Evolutionary conservation across 2,113 vertebrate species (phyloP).

Genomic region (Todiramphus saurophagus): DNA sequence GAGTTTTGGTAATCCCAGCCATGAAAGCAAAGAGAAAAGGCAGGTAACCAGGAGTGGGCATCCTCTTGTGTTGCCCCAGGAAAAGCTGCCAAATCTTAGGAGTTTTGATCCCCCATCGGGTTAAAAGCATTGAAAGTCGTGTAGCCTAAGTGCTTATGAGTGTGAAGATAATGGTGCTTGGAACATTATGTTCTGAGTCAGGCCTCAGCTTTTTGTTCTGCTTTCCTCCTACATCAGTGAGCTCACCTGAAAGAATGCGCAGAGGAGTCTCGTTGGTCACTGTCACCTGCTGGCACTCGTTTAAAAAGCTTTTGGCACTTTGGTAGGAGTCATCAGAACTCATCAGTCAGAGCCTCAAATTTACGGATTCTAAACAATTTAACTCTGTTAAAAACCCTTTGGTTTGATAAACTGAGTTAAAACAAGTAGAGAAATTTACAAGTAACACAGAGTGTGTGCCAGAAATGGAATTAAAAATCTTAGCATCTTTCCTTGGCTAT

Average conservation of each 20-base stretch:
- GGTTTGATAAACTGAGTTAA: neutral
- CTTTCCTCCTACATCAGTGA: neutral
- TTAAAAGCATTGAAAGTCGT: neutral
- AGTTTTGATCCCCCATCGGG: neutral
- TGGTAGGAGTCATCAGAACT: neutral
- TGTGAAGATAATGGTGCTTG: neutral
- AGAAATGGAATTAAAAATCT: neutral
- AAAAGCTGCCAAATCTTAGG: neutral
- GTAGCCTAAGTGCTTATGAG: neutral
- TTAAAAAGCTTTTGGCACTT: neutral
- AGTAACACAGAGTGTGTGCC: neutral
- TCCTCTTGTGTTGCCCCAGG: neutral
- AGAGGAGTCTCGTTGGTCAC: neutral
- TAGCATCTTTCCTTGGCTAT: neutral
- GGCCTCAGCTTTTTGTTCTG: neutral
- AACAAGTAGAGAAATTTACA: neutral
- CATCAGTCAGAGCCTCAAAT: neutral
- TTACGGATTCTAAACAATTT: neutral
- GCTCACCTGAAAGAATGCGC: neutral
- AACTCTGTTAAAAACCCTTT: neutral
- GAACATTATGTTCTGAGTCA: neutral
- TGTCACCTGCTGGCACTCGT: neutral
- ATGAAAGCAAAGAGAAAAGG: neutral
- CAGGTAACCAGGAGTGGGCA: neutral
- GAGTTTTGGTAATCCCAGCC: neutral